phyloP scores from a whole-genome alignment of 2,113 vertebrate species.

The Acinonyx jubatus region DNA sequence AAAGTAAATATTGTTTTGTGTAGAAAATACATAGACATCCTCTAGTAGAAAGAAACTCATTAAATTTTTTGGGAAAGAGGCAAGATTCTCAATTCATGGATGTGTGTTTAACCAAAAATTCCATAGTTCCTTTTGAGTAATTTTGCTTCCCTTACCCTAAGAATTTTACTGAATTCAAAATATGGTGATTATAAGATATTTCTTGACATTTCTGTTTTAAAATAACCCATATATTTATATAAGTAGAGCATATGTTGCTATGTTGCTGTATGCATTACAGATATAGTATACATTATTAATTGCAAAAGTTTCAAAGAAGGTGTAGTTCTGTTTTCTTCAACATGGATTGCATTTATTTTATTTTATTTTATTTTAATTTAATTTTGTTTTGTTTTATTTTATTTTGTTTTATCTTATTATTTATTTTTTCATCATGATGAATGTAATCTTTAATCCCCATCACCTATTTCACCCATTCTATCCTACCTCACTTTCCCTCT shows the following conservation, averaged over 20 bases:
- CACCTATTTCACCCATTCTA: too few relatives aligned
- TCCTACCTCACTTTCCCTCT: too few relatives aligned
- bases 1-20: not conserved
- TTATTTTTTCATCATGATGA: too few relatives aligned
- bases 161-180: not conserved
- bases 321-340: too few relatives aligned
- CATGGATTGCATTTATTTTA: too few relatives aligned
- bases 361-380: too few relatives aligned
- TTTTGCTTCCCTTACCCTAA: not conserved
- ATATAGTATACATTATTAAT: not conserved
- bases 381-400: too few relatives aligned
- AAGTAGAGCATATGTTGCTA: not conserved
- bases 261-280: too few relatives aligned
- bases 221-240: not conserved
- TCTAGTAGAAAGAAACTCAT: not conserved
- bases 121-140: not conserved
- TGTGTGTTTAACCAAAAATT: not conserved
- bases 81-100: not conserved
- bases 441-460: too few relatives aligned
- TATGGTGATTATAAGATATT: not conserved
- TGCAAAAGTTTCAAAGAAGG: not conserved
- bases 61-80: not conserved
- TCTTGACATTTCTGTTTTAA: not conserved
- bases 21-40: not conserved
- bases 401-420: too few relatives aligned